Conservation (phyloP, 2,113 vertebrate species). For the Sylvilagus bachmani region DNA sequence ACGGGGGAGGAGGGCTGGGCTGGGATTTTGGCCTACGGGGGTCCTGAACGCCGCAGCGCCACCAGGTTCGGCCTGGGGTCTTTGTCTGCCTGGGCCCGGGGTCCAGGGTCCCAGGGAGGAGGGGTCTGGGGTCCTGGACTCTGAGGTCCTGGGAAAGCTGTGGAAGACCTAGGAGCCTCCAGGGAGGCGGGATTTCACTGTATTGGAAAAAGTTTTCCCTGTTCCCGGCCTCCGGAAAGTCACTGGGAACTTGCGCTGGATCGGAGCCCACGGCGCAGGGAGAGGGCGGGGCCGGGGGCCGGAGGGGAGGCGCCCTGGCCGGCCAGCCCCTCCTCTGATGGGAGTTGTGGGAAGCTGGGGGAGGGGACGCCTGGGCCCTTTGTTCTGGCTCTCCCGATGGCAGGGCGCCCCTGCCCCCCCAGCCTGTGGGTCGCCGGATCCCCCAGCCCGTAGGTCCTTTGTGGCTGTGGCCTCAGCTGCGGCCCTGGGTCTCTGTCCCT, state of each 20-base stretch:
- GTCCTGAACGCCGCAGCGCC: slow-evolving; percentile 48
- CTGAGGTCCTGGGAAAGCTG: slow-evolving; percentile 49
- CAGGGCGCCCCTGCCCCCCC: slow-evolving; percentile 1
- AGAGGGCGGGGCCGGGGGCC: neutral
- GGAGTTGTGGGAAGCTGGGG: slow-evolving; percentile 80
- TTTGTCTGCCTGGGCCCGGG: slow-evolving; percentile 63
- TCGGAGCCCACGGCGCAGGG: slow-evolving; percentile 22
- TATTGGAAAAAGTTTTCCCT: slow-evolving; percentile 80
- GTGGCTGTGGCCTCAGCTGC: neutral
- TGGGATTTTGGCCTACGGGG: slow-evolving; percentile 61
- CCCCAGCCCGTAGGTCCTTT: slow-evolving; percentile 39
- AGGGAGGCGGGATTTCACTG: slow-evolving; percentile 64
- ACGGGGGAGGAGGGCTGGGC: slow-evolving; percentile 65
- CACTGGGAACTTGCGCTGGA: slow-evolving; percentile 74
- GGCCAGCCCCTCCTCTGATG: slow-evolving; percentile 59
- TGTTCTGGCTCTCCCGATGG: slow-evolving; percentile 79
- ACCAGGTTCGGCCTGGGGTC: slow-evolving; percentile 59
- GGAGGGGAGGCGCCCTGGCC: neutral
- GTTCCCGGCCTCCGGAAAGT: slow-evolving; percentile 81
- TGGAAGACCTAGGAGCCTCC: neutral
- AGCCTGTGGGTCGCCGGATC: neutral
- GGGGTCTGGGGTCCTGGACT: slow-evolving; percentile 35
- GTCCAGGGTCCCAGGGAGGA: neutral
- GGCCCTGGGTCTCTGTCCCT: slow-evolving; percentile 45
- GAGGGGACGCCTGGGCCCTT: slow-evolving; percentile 82